Percentiles rank a stretch among this genome's conserved stretches.
phyloP scores from a whole-genome alignment of 1,140 invertebrate genomes.

The Linepithema humile region DNA sequence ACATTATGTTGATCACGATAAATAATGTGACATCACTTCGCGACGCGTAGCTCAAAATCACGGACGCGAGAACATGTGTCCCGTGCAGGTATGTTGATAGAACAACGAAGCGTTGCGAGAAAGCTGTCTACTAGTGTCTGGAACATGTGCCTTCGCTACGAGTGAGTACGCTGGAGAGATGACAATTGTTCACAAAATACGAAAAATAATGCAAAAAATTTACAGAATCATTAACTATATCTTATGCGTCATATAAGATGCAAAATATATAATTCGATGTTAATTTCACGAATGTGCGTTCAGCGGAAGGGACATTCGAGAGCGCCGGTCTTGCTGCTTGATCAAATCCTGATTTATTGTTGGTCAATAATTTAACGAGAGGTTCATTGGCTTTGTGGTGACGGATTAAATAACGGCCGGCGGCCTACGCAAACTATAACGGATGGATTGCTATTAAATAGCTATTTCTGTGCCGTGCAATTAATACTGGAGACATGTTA shows the following conservation, averaged over 20 bases:
- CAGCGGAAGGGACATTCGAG: background rate
- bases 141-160: slow-evolving; percentile 59
- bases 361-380: slow-evolving; percentile 8
- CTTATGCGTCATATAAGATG: background rate
- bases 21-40: slow-evolving; percentile 31
- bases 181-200: background rate
- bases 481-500: background rate
- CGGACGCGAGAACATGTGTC: slow-evolving; percentile 1
- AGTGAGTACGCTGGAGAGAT: slow-evolving; percentile 33
- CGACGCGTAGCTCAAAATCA: background rate
- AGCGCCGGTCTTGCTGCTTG: background rate
- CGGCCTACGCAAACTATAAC: slow-evolving; percentile 3
- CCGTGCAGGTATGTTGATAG: background rate
- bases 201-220: background rate
- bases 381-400: slow-evolving; percentile 15
- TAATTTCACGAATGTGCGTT: background rate
- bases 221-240: background rate
- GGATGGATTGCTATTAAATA: slow-evolving; percentile 33
- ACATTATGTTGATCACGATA: background rate
- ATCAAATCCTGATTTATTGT: background rate
- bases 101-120: slow-evolving; percentile 35
- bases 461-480: slow-evolving; percentile 1
- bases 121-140: slow-evolving; percentile 34
- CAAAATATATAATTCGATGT: background rate
- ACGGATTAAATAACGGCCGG: slow-evolving; percentile 3